phyloP scores from a whole-genome alignment of 2,113 vertebrate species.

The Vireo altiloquus region DNA sequence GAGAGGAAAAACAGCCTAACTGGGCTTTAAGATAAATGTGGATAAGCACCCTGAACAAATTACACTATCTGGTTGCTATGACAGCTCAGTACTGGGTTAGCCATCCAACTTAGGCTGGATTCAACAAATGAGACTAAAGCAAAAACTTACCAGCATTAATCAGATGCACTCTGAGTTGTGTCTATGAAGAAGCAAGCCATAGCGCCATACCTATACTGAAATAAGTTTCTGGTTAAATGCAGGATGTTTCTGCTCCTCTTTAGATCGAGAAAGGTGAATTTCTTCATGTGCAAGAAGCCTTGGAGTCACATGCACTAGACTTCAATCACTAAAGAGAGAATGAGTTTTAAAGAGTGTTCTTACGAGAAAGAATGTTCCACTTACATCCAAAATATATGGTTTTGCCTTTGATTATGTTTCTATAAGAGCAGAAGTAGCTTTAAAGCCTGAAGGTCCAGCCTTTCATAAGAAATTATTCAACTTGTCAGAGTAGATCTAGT shows the following conservation, averaged over 20 bases:
- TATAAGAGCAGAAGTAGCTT: neutral
- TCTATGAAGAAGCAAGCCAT: neutral
- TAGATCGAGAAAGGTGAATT: neutral
- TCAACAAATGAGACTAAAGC: neutral
- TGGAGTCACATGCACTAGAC: neutral
- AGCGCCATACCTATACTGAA: neutral
- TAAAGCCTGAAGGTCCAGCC: neutral
- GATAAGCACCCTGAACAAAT: slow-evolving; percentile 32
- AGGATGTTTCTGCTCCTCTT: neutral
- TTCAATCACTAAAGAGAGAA: neutral
- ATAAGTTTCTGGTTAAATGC: neutral
- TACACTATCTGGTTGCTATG: slow-evolving; percentile 48
- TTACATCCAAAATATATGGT: neutral
- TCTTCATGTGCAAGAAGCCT: neutral
- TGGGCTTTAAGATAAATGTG: neutral
- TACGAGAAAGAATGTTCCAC: neutral
- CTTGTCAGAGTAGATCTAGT: neutral
- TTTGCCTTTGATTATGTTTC: neutral
- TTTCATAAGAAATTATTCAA: neutral
- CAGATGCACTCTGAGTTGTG: neutral
- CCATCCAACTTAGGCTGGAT: neutral
- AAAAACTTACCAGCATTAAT: neutral
- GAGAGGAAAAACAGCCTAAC: slow-evolving; percentile 28
- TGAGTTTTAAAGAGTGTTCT: neutral
- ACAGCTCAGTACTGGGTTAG: slow-evolving; percentile 31